These are phyloP conservation scores for Poeciliopsis presidionis DNA, from an alignment of 2,797 vertebrate species.

Conservation along the genomic window DNA sequence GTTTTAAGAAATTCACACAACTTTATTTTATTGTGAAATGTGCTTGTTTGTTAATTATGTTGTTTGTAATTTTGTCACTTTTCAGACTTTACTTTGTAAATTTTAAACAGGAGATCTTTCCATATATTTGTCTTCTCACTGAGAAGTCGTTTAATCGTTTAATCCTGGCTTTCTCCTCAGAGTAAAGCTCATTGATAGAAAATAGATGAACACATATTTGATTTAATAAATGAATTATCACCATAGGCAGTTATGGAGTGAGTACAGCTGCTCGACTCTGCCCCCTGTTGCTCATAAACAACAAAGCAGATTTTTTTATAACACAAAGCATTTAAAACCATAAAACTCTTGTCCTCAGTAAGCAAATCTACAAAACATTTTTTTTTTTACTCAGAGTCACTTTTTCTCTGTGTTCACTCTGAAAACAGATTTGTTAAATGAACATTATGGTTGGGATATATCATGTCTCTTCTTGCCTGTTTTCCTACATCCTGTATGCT, in stretches of 20 bases:
- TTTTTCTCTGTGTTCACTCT: background rate
- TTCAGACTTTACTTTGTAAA: background rate
- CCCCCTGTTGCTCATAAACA: slow-evolving; percentile 11
- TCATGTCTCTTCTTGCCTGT: background rate
- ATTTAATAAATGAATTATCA: background rate
- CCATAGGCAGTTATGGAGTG: background rate
- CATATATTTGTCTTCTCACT: background rate
- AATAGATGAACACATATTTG: background rate
- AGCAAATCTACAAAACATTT: background rate
- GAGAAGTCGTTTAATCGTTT: background rate
- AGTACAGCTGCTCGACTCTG: background rate
- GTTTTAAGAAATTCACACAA: background rate
- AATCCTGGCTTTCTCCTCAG: background rate
- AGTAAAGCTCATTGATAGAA: background rate
- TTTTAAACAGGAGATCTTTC: background rate
- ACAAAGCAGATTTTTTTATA: background rate
- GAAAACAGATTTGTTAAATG: background rate
- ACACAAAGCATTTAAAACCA: background rate
- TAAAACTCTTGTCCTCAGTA: background rate
- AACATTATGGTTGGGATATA: background rate
- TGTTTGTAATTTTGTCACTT: background rate
- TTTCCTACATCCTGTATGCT: background rate
- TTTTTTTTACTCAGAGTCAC: background rate
- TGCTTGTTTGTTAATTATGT: background rate
- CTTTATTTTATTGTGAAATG: background rate